Evolutionary conservation across 2,888 invertebrate species (phyloP).

Genomic region (Protonemura montana): DNA sequence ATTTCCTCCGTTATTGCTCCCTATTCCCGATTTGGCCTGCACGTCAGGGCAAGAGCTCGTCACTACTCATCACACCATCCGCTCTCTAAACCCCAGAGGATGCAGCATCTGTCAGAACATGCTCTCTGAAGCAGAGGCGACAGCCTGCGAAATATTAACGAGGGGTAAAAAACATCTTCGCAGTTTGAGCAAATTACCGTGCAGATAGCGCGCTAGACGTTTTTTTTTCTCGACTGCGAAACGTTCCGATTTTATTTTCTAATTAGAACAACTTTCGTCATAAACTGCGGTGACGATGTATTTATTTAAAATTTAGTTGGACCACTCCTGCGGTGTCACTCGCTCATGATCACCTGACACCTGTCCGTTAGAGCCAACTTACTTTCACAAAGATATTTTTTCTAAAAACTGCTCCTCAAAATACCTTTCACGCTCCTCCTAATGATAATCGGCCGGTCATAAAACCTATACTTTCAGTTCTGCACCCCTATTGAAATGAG

Average conservation of each 20-base stretch:
- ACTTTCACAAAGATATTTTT: neutral
- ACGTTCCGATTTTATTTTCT: neutral
- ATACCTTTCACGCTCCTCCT: neutral
- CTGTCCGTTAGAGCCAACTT: neutral
- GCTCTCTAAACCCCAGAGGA: neutral
- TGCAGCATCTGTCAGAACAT: slow-evolving; percentile 33
- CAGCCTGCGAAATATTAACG: slow-evolving; percentile 30
- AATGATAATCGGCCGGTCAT: neutral
- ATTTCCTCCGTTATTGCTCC: neutral
- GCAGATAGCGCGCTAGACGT: neutral
- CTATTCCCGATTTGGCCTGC: neutral
- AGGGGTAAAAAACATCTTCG: slow-evolving; percentile 31
- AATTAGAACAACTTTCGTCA: neutral
- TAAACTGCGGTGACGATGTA: neutral
- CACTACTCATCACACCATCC: neutral
- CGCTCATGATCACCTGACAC: neutral
- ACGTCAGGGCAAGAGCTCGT: neutral
- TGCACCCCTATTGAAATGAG: neutral
- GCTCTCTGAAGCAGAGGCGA: neutral
- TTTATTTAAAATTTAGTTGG: neutral
- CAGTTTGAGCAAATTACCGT: neutral
- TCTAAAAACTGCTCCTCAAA: neutral
- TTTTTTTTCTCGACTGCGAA: neutral
- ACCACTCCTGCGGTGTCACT: neutral
- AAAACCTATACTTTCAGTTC: neutral